phyloP scores from a whole-genome alignment of 2,888 invertebrate species.

The Spatulosminthurus flaviceps region DNA sequence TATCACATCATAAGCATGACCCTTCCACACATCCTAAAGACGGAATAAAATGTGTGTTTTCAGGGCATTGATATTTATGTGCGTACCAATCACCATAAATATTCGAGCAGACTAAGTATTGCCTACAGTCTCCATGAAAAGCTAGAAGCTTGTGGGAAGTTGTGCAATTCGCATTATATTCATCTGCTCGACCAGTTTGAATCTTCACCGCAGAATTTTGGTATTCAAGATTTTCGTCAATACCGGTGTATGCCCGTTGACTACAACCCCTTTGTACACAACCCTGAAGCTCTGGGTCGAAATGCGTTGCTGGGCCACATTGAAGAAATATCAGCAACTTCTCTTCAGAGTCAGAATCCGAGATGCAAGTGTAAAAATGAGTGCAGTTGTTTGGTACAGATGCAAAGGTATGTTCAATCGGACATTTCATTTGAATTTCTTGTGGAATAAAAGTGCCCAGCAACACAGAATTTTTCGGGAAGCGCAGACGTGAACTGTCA shows the following conservation, averaged over 20 bases:
- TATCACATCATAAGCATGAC: neutral
- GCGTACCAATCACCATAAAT: constrained; percentile 25
- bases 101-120: constrained; percentile 4
- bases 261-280: neutral
- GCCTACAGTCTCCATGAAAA: neutral
- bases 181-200: neutral
- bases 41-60: neutral
- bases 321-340: neutral
- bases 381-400: neutral
- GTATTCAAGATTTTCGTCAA: neutral
- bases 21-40: neutral
- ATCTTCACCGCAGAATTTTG: neutral
- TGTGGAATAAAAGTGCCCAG: neutral
- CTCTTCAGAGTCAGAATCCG: neutral
- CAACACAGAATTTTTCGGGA: neutral
- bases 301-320: neutral
- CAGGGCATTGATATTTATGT: neutral
- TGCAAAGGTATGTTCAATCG: neutral
- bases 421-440: neutral
- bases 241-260: neutral
- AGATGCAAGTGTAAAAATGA: constrained; percentile 24
- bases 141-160: neutral
- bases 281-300: constrained; percentile 15
- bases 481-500: neutral
- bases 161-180: neutral